Conservation (phyloP, 2,888 invertebrate genomes). For the Leptura quadrifasciata region DNA sequence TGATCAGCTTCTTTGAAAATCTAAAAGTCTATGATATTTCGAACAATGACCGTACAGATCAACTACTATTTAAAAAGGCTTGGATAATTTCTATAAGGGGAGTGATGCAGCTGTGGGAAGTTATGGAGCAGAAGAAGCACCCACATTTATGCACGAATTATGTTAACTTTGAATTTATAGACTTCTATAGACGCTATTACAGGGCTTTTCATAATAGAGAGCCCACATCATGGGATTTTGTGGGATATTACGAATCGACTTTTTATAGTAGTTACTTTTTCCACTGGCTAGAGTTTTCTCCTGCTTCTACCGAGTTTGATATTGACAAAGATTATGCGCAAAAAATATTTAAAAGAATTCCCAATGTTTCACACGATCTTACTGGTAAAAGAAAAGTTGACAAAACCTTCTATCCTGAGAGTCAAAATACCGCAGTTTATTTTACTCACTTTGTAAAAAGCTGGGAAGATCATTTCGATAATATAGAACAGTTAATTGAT, state of each 20-base stretch:
- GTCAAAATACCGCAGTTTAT: not conserved
- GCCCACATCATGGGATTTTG: constrained; percentile 2
- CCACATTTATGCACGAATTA: constrained; percentile 31
- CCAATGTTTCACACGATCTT: not conserved
- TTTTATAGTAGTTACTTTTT: not conserved
- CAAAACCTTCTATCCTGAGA: not conserved
- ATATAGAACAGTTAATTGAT: no score
- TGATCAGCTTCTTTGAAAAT: constrained; percentile 19
- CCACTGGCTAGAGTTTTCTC: not conserved
- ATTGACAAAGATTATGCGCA: not conserved
- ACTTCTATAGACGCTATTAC: not conserved
- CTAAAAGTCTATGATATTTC: constrained; percentile 26
- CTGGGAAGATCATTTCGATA: no score
- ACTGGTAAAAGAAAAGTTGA: not conserved
- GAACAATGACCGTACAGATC: constrained; percentile 22
- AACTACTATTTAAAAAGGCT: constrained; percentile 36
- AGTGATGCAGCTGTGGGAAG: constrained; percentile 37
- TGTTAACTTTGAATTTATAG: constrained; percentile 26
- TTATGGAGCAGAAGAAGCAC: constrained; percentile 12
- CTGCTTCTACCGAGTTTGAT: not conserved
- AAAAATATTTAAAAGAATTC: constrained; percentile 15
- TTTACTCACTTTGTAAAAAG: not conserved
- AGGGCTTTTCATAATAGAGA: not conserved
- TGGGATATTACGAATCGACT: not conserved
- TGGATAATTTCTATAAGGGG: constrained; percentile 41